Conservation (phyloP, 2,797 vertebrate genomes). For the Galaxias olidus region DNA sequence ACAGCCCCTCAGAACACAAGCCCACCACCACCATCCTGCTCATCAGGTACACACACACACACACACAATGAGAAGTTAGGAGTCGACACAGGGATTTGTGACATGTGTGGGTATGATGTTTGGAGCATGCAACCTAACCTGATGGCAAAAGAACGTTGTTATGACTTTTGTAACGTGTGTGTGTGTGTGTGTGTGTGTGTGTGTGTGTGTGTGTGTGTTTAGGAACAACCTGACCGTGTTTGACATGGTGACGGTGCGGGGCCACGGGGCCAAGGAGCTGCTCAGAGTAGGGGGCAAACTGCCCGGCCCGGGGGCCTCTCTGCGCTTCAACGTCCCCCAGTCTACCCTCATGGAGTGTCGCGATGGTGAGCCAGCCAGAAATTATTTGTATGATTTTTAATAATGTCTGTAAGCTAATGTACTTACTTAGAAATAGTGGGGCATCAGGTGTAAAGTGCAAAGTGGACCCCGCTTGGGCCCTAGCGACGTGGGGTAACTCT, state of each 20-base stretch:
- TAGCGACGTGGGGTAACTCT: no score
- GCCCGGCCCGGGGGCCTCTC: slow-evolving; percentile 86
- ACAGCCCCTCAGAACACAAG: slow-evolving; percentile 87
- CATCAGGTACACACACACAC: slow-evolving; percentile 80
- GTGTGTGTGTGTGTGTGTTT: slow-evolving; percentile 7
- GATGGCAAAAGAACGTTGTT: neutral
- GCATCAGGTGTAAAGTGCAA: no score
- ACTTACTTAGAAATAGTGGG: no score
- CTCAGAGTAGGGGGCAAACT: slow-evolving; percentile 92
- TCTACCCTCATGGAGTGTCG: slow-evolving; percentile 96
- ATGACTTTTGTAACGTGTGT: neutral
- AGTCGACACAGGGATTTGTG: neutral
- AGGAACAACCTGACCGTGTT: slow-evolving; percentile 97
- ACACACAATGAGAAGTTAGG: neutral
- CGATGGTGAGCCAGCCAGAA: slow-evolving; percentile 79
- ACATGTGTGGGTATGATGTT: neutral
- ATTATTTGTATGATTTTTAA: no score
- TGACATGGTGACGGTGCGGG: slow-evolving; percentile 88
- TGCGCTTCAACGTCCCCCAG: slow-evolving; percentile 97
- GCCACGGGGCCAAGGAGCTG: slow-evolving; percentile 90
- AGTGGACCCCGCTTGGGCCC: no score
- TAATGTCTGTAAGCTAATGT: no score
- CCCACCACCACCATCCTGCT: slow-evolving; percentile 88
- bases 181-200: neutral
- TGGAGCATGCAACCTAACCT: neutral